Base-by-base conservation (phyloP, 2,113 vertebrate genomes). In the Geococcyx californianus region DNA sequence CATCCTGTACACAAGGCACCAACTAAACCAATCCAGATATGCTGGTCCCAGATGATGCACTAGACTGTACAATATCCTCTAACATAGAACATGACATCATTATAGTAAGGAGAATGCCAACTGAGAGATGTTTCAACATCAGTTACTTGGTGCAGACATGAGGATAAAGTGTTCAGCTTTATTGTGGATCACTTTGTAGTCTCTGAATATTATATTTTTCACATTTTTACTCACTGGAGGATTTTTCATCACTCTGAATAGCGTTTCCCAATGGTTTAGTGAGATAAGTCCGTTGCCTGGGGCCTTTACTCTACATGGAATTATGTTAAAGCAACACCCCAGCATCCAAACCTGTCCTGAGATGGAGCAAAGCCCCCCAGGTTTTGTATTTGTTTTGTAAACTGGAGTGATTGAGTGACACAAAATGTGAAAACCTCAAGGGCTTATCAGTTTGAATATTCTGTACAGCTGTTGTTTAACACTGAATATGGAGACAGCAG, bases 381-480 rank as follows among this genome's bases (percentile, higher is more conserved):
- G 66, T 87, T 89, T 94, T 89, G 23, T 64, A 42, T 68, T 84
- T 34, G 3, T 87, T 95, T 92, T 94, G 77, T 94, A 92, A 95
- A 91, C 44, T 68, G 89, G 58, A 13, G 28, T 56, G 69, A 92
- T 82, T 82, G 69, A 91, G 40, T 68, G 76, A 76, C 81, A 91
- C 56, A 82, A 87, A 84, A 81, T 49, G 38, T 80, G 81, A 67
- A 84, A 91, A 89, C 84, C 89, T 96, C 84, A 94, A 92, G 91
- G 66, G 13, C 40, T 40, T 78, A 64, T 70, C 36, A 20, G 40
- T 82, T 69, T 92, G 93, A 89, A 76, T 82, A 76, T 94, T 92
- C 77, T 84, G 49, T 87, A 79, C 94, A 94, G 89, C 93, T 96
- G 93, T 90, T 93, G 59, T 91, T 87, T 89, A 91, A 62, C 54